Conservation (phyloP, 2,888 invertebrate genomes). For the Cerastoderma edule region DNA sequence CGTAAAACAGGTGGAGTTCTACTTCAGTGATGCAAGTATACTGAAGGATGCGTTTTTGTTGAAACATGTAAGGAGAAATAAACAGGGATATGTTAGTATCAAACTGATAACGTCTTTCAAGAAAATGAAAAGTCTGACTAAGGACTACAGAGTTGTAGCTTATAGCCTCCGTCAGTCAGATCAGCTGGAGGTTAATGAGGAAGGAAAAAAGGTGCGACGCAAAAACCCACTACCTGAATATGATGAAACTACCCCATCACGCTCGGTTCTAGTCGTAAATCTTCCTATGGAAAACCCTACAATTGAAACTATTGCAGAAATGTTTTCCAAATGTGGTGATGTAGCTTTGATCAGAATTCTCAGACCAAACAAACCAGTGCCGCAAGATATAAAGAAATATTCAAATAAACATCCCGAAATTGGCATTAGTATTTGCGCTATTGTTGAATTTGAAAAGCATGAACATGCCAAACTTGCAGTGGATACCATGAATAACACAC, state of each 20-base stretch:
- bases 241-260: constrained; percentile 96
- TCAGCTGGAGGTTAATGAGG: constrained; percentile 94
- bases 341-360: constrained; percentile 94
- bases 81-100: constrained; percentile 97
- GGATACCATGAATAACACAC: constrained; percentile 83
- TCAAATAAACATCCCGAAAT: constrained; percentile 95
- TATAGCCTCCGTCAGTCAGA: constrained; percentile 91
- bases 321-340: constrained; percentile 94
- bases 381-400: constrained; percentile 95
- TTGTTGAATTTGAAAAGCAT: constrained; percentile 95
- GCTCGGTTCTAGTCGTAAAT: constrained; percentile 94
- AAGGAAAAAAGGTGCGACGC: constrained; percentile 94
- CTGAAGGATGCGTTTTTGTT: constrained; percentile 97
- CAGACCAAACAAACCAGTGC: constrained; percentile 94
- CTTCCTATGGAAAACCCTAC: constrained; percentile 93
- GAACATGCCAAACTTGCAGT: constrained; percentile 93
- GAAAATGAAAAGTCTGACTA: constrained; percentile 95
- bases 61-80: constrained; percentile 97
- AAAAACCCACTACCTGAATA: constrained; percentile 93
- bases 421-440: constrained; percentile 92
- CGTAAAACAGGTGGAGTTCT: constrained; percentile 91
- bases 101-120: constrained; percentile 98
- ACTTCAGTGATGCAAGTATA: constrained; percentile 97
- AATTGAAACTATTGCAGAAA: constrained; percentile 95
- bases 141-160: constrained; percentile 97